Percentiles rank a stretch among this genome's conserved stretches.
These are phyloP conservation scores for Siniperca knerii DNA, from an alignment of 2,113 vertebrate species.

Conservation along the genomic window DNA sequence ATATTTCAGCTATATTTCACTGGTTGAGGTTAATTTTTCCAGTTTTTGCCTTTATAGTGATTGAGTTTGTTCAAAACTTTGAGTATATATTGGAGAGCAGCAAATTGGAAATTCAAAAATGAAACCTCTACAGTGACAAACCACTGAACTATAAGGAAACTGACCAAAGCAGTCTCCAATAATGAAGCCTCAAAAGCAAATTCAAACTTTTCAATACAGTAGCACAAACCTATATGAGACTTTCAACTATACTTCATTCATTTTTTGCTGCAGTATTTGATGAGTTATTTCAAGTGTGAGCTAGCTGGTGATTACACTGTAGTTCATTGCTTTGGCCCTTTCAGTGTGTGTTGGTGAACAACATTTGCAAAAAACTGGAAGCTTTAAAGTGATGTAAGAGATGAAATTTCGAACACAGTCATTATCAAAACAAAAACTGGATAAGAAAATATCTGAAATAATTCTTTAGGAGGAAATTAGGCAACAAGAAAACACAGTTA, in stretches of 20 bases:
- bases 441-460: conserved; percentile 1
- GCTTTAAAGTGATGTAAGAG: background rate
- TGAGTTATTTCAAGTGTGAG: background rate
- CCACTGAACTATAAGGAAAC: background rate
- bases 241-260: background rate
- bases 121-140: background rate
- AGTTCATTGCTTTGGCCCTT: background rate
- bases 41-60: background rate
- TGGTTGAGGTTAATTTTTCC: background rate
- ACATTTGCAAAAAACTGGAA: background rate
- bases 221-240: background rate
- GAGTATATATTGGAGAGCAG: too few species aligned
- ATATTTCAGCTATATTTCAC: conserved; percentile 2
- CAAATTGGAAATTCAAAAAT: too few species aligned
- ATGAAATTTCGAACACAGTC: background rate
- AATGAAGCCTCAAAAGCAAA: background rate
- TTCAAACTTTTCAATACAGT: background rate
- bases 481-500: background rate
- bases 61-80: background rate
- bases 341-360: background rate
- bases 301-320: background rate
- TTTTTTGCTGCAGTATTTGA: background rate
- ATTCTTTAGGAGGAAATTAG: background rate
- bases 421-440: background rate
- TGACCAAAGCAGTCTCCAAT: background rate